These are phyloP conservation scores for Coelopa pilipes DNA, from an alignment of 2,888 invertebrate species.

Conservation along the genomic window DNA sequence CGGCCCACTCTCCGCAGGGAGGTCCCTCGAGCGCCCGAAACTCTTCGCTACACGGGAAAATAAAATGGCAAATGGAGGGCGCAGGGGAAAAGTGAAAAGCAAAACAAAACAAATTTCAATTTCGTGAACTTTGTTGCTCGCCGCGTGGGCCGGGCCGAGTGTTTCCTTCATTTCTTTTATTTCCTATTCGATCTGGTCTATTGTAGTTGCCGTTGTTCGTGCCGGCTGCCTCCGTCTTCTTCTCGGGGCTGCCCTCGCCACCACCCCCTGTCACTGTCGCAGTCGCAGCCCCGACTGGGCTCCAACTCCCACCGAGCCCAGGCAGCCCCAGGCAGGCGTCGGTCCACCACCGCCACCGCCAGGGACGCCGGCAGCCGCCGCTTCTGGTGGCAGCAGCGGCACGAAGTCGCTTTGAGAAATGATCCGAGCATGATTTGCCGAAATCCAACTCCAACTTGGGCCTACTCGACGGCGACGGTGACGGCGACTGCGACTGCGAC, in stretches of 20 bases:
- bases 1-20: not conserved
- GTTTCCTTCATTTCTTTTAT: not conserved
- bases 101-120: conserved; percentile 39
- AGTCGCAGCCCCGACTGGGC: conserved; percentile 25
- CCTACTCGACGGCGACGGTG: conserved; percentile 51
- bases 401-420: conserved; percentile 63
- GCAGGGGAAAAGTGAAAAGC: not conserved
- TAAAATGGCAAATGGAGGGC: no score
- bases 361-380: not conserved
- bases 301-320: no score
- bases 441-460: conserved; percentile 54
- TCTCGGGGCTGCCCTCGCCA: conserved; percentile 23
- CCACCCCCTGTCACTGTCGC: not conserved
- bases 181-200: not conserved
- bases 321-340: not conserved
- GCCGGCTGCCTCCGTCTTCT: conserved; percentile 43
- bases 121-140: conserved; percentile 22
- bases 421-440: conserved; percentile 60
- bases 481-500: no score
- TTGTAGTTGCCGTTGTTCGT: conserved; percentile 1
- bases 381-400: conserved; percentile 40
- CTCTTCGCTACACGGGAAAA: no score
- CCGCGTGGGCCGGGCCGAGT: not conserved
- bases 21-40: no score
- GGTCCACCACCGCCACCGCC: conserved; percentile 22